Evolutionary conservation across 1,140 invertebrate genomes (phyloP), one percentile per base, ranked within the genome.

Genomic region (Microplitis mediator): DNA sequence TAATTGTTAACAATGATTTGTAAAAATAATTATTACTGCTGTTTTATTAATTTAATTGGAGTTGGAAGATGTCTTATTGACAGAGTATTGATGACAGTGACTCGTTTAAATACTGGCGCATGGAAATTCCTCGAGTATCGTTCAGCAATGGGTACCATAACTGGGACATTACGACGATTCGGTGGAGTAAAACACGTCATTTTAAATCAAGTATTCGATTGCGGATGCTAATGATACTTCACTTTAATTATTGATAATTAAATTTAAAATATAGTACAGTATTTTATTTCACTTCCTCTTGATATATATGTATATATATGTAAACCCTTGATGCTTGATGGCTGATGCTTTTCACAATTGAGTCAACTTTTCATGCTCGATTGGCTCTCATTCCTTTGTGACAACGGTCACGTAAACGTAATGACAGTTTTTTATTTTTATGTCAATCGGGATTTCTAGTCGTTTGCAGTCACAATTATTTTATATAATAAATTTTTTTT

Each of bases 161-260:
- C 76, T 0, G 81, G 74, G 4, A 74, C 69, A n/a, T 77, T 72
- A 23, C 77, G 74, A 50, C 75, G 78, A 35, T 78, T 81, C 0
- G 78, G 75, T 5, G 81, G 74, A 52, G 83, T 75, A 4, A 84
- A 85, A 63, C 86, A 87, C 54, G 85, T 84, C 84, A 86, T 87
- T 14, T 54, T 73, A 65, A 72, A 45, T 45, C 0, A 6, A 45
- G 39, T 54, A 13, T 69, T 58, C 45, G 36, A 34, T 45, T 45
- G 52, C 11, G 39, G 52, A 69, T 50, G 4, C n/a, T 56, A 70
- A 77, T 78, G 70, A 63, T 36, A 58, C n/a, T 63, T 14, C 45
- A 69, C 75, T 74, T 74, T 65, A 71, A 60, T 60, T 60, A 77
- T 76, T 73, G 71, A 39, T 56, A 60, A 74, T 77, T 77, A 74